phyloP scores from a whole-genome alignment of 2,113 vertebrate species.

The Catharus minimus region DNA sequence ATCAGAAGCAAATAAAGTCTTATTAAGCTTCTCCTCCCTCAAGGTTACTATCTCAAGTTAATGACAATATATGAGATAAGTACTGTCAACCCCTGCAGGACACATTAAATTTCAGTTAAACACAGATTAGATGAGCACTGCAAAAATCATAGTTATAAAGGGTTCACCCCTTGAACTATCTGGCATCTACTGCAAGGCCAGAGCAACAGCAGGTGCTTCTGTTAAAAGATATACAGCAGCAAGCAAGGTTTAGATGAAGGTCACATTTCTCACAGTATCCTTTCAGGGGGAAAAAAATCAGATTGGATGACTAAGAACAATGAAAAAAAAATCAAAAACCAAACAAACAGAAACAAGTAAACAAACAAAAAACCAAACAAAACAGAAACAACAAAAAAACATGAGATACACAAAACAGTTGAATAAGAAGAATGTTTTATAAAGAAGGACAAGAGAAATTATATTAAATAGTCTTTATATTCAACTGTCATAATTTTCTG shows the following conservation, averaged over 20 bases:
- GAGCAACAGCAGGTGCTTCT: neutral
- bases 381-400: neutral
- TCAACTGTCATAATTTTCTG: neutral
- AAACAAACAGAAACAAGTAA: neutral
- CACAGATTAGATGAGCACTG: neutral
- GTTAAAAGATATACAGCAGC: neutral
- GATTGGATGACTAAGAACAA: neutral
- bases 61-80: neutral
- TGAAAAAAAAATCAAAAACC: neutral
- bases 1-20: neutral
- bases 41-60: constrained; percentile 16
- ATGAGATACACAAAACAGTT: neutral
- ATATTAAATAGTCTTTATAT: neutral
- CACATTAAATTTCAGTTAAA: constrained; percentile 23
- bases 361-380: neutral
- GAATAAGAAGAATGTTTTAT: neutral
- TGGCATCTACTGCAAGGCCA: neutral
- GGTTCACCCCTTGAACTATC: neutral
- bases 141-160: neutral
- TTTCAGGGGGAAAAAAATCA: neutral
- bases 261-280: neutral
- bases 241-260: neutral
- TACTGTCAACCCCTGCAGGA: neutral
- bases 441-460: neutral
- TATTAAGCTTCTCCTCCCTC: constrained; percentile 22